These are phyloP conservation scores for Escarpia spicata DNA, from an alignment of 2,888 invertebrate genomes.

Conservation along the genomic window DNA sequence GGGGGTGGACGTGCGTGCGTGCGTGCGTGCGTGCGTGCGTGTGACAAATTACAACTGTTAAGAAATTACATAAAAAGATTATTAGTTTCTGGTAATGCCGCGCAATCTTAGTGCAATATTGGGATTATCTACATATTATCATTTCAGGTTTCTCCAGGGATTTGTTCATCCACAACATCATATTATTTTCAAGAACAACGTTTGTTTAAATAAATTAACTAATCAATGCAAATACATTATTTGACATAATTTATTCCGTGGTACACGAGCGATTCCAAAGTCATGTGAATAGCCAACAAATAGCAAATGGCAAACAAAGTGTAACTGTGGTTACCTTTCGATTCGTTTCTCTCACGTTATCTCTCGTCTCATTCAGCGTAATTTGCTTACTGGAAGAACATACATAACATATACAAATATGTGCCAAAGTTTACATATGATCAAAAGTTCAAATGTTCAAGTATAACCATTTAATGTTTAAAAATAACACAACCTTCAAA, in stretches of 20 bases:
- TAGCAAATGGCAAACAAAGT: not conserved
- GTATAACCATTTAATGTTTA: not conserved
- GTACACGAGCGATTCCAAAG: not conserved
- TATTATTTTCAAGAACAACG: not conserved
- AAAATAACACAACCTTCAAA: not conserved
- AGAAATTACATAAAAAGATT: not conserved
- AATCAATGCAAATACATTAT: not conserved
- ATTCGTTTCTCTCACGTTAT: slow-evolving; percentile 61
- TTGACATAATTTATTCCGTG: not conserved
- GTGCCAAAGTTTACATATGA: not conserved
- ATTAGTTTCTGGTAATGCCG: not conserved
- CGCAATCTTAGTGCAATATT: not conserved
- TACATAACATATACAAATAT: not conserved
- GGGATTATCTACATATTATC: not conserved
- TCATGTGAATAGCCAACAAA: not conserved
- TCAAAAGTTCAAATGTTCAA: not conserved
- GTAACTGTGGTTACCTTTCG: slow-evolving; percentile 54
- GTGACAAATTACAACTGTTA: too few relatives aligned
- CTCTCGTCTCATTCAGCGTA: slow-evolving; percentile 63
- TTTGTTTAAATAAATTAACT: not conserved
- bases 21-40: not conserved
- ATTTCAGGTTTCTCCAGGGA: not conserved
- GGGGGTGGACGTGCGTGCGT: not conserved
- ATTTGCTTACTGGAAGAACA: slow-evolving; percentile 58
- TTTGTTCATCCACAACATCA: not conserved